phyloP scores from a whole-genome alignment of 2,888 invertebrate species.

The Pachydiplax longipennis region DNA sequence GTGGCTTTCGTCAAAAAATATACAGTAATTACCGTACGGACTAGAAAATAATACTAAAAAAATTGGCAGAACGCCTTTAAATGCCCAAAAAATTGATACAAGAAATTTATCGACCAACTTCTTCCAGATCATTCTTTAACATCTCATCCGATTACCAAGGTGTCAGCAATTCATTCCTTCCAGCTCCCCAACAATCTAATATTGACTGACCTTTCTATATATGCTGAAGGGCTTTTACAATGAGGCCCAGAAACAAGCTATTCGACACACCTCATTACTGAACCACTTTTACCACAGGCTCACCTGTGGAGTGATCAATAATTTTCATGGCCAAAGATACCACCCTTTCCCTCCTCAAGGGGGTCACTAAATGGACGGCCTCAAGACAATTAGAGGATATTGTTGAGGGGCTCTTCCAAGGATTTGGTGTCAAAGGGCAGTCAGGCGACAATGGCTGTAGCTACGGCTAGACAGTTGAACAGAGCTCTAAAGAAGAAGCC shows the following conservation, averaged over 20 bases:
- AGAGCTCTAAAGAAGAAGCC: slow-evolving; percentile 3
- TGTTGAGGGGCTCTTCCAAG: slow-evolving; percentile 34
- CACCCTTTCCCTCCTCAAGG: slow-evolving; percentile 24
- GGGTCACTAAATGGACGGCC: slow-evolving; percentile 36
- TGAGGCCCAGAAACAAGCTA: slow-evolving; percentile 36
- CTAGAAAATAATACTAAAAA: slow-evolving; percentile 25
- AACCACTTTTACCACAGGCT: slow-evolving; percentile 26
- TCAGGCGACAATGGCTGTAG: slow-evolving; percentile 14
- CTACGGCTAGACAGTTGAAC: slow-evolving; percentile 45
- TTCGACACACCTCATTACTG: slow-evolving; percentile 32
- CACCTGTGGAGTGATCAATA: slow-evolving; percentile 8
- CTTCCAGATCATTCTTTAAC: neutral
- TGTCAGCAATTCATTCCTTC: neutral
- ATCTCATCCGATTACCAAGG: neutral
- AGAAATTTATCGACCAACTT: neutral
- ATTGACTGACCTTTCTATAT: slow-evolving; percentile 38
- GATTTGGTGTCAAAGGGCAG: slow-evolving; percentile 41
- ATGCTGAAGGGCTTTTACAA: slow-evolving; percentile 11
- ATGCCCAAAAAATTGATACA: neutral
- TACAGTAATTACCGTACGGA: neutral
- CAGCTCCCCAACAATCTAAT: slow-evolving; percentile 35
- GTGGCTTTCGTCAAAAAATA: neutral
- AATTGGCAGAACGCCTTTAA: neutral
- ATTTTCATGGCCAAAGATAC: slow-evolving; percentile 21
- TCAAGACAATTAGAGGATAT: slow-evolving; percentile 37